Base-by-base conservation (phyloP, 35 echinoderm and acorn worm genomes). In the Patiria miniata region DNA sequence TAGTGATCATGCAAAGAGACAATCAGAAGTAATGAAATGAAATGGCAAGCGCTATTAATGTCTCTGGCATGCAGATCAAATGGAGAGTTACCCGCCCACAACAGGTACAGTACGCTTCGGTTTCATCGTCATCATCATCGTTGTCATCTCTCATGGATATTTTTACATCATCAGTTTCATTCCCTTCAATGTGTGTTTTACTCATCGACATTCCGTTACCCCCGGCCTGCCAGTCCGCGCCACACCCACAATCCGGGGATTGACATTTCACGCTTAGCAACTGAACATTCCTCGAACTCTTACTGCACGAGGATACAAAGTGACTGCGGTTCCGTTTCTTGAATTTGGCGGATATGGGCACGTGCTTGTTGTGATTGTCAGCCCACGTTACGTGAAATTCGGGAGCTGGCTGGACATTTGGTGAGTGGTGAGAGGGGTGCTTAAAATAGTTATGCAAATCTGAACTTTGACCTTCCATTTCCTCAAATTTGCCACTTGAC, bases 41-140 rank as follows among this genome's bases (percentile, higher is more conserved):
- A 47, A 47, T 4, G 42, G 42, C 42, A 47, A 47, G 42, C 4
- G 12, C 42, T 47, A 47, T 47, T 12, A 47, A n/a, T n/a, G n/a
- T 47, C 12, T 47, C 42, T 47, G 42, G 42, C 42, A 47, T 47
- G 19, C 0, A 69, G 8, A 2, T 69, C 61, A 69, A 76, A 73
- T 8, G 22, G 44, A 42, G 36, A 86, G 39, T 86, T 86, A 86
- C 83, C 83, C 83, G 83, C 2, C 53, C 42, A 47, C 83, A 86
- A 47, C 83, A 86, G 83, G 56, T 68, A 29, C 26, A 36, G 30
- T n/a, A 12, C 26, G 23, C 8, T n/a, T 36, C 8, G 73, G 36
- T 42, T 9, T 86, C 83, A 61, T 47, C 83, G 39, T 77, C 83
- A 1, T 76, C 83, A 68, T 38, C 58, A 47, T 86, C 61, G 30